Evolutionary conservation across 1,140 invertebrate species (phyloP), one percentile per base, ranked within the genome.

Genomic region (Lepidurus packardi): DNA sequence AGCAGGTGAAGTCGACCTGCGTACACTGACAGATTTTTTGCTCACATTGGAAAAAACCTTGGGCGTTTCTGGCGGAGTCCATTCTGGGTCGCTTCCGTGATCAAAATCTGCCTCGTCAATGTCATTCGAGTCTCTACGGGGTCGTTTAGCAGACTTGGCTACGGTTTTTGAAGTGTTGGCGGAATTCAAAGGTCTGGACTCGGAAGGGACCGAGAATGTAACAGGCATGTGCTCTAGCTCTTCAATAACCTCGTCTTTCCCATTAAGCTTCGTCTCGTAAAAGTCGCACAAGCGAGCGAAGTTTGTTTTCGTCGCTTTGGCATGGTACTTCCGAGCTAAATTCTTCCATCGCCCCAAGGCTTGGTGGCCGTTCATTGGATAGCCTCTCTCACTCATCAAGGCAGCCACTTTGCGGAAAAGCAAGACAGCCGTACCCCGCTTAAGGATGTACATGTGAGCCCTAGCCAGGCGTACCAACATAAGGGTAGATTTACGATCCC

Each of bases 361-460:
- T 8, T 65, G 53, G 53, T 65, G 53, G 1, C 53, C 53, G 13
- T 65, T 65, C 53, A 65, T 65, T 65, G 21, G 13, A 65, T 65
- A 65, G n/a, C 53, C 53, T 16, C 53, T 65, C 21, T 65, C 53
- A 21, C 53, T 65, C 53, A 65, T 65, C 21, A 65, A 65, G 6
- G 53, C 53, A 7, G 53, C 53, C 7, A 65, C 53, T 65, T 65
- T 65, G 8, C 53, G 53, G 53, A 65, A 65, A 65, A 65, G 53
- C 21, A 65, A 65, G 53, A 65, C 53, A 9, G 53, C 53, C 13
- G 53, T 65, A 11, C 53, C 53, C 13, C 53, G 53, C 21, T 65
- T 65, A 13, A 65, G 53, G 53, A 65, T 65, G 13, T 65, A 65
- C 53, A 65, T 65, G 13, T 65, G 53, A n/a, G 53, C 53, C 53